Evolutionary conservation across 1,140 invertebrate species (phyloP).

Genomic region (Leucophenga varia): DNA sequence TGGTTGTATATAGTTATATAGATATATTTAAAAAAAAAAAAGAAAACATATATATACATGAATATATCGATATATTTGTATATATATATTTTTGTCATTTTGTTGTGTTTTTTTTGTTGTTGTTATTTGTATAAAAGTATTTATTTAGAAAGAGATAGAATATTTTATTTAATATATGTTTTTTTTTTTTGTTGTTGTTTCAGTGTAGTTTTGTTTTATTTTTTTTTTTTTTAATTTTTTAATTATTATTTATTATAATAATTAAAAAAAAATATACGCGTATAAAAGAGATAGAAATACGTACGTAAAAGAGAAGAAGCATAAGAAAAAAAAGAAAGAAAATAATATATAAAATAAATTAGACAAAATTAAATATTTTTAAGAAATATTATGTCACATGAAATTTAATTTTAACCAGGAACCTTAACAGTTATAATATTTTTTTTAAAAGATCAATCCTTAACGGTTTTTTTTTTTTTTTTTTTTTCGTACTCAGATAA

Average conservation of each 20-base stretch:
- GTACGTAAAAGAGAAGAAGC: slow-evolving; percentile 34
- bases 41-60: neutral
- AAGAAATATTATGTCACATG: neutral
- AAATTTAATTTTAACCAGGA: slow-evolving; percentile 10
- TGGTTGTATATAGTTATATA: slow-evolving; percentile 1
- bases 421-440: neutral
- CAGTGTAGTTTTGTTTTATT: slow-evolving; percentile 11
- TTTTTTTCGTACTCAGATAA: too few relatives aligned
- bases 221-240: slow-evolving; percentile 17
- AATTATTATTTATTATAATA: neutral
- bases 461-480: slow-evolving; percentile 6
- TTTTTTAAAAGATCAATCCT: slow-evolving; percentile 9
- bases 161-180: too few relatives aligned
- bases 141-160: too few relatives aligned
- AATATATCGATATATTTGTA: slow-evolving; percentile 10
- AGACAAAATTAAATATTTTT: neutral
- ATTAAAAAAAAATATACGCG: neutral
- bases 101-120: slow-evolving; percentile 11
- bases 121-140: too few relatives aligned
- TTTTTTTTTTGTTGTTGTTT: slow-evolving; percentile 11
- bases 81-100: slow-evolving; percentile 11
- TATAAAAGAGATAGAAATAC: slow-evolving; percentile 39
- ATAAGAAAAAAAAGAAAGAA: slow-evolving; percentile 40
- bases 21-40: neutral
- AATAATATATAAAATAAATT: slow-evolving; percentile 3